phyloP scores from a whole-genome alignment of 1,140 invertebrate genomes.

The Oppia nitens region DNA sequence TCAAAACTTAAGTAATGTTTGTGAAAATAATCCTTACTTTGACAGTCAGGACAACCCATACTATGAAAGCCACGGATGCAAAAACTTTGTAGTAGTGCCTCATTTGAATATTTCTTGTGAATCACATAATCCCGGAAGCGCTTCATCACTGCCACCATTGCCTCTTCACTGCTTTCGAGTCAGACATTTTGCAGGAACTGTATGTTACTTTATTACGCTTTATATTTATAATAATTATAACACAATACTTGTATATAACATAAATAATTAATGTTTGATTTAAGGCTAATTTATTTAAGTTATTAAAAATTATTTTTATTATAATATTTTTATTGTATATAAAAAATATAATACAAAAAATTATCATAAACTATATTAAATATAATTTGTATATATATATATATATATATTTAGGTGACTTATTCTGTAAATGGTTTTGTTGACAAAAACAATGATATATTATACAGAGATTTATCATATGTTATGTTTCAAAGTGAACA shows the following conservation, averaged over 20 bases:
- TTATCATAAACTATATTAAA: too few relatives aligned
- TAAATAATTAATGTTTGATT: too few relatives aligned
- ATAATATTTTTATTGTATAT: too few relatives aligned
- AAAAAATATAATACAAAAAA: too few relatives aligned
- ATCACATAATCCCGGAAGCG: conserved; percentile 14
- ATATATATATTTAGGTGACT: conserved; percentile 38
- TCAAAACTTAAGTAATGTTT: conserved; percentile 44
- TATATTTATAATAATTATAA: too few relatives aligned
- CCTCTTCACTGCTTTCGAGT: conserved; percentile 32
- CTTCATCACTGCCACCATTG: conserved; percentile 21
- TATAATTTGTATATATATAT: not conserved
- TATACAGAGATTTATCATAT: conserved; percentile 50
- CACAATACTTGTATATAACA: too few relatives aligned
- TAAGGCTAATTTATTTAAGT: too few relatives aligned
- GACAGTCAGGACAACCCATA: conserved; percentile 9
- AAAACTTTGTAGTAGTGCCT: conserved; percentile 15
- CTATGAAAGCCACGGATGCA: not conserved
- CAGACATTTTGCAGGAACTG: conserved; percentile 44
- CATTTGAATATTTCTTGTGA: conserved; percentile 3
- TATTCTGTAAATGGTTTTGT: conserved; percentile 71
- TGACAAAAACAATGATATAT: conserved; percentile 82
- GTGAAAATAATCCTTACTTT: conserved; percentile 25
- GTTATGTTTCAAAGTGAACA: conserved; percentile 20
- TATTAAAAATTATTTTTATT: too few relatives aligned
- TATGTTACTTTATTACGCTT: conserved; percentile 26